A percentile compares a stretch with the other conserved stretches of the same genome.
Evolutionary conservation across 2,888 invertebrate genomes (phyloP).

Genomic region (Sericinus montela): DNA sequence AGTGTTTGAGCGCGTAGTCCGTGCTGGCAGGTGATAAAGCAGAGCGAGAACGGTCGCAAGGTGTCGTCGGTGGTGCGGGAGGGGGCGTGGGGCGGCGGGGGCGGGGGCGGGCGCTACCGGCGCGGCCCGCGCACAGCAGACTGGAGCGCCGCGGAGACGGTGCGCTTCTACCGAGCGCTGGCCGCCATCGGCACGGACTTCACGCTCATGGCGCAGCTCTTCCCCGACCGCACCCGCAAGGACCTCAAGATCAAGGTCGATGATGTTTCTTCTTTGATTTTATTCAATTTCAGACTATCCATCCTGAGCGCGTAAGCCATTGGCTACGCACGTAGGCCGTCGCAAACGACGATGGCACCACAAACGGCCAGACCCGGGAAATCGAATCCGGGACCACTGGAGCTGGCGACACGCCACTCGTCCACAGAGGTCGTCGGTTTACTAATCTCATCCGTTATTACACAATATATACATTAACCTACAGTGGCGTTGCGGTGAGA

Average conservation of each 20-base stretch:
- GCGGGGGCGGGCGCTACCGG: conserved; percentile 78
- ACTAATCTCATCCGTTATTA: too few relatives aligned
- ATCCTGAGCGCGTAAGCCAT: too few relatives aligned
- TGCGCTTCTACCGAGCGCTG: conserved; percentile 94
- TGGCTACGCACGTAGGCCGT: too few relatives aligned
- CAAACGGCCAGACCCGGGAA: too few relatives aligned
- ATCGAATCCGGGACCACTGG: too few relatives aligned
- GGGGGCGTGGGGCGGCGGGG: conserved; percentile 80
- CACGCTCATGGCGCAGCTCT: conserved; percentile 90
- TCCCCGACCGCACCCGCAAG: conserved; percentile 86
- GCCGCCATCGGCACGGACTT: conserved; percentile 96
- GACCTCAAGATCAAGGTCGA: conserved; percentile 94
- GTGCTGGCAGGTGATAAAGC: conserved; percentile 81
- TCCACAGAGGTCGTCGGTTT: too few relatives aligned
- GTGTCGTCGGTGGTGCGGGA: conserved; percentile 81
- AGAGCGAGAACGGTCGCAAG: conserved; percentile 80
- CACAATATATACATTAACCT: too few relatives aligned
- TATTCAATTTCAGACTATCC: too few relatives aligned
- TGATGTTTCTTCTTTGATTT: conserved; percentile 22
- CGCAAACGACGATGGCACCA: too few relatives aligned
- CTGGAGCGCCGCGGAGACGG: conserved; percentile 88
- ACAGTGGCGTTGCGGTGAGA: too few relatives aligned
- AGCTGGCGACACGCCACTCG: too few relatives aligned
- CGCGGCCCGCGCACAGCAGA: conserved; percentile 83
- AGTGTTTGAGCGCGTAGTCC: too few relatives aligned